phyloP scores from a whole-genome alignment of 2,888 invertebrate genomes.

The Pyrochroa serraticornis region DNA sequence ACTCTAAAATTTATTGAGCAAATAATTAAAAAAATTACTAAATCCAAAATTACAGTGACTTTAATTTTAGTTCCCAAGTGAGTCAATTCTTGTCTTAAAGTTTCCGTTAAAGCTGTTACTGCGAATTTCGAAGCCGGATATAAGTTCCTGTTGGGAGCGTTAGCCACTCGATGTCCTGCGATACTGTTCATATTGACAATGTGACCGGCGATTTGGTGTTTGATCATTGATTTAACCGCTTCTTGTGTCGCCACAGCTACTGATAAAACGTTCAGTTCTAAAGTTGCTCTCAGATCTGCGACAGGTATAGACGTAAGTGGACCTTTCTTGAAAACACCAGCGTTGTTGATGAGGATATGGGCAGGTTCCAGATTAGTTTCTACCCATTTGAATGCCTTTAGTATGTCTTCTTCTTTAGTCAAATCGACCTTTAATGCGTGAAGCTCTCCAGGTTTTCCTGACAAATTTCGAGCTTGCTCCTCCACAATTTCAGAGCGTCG shows the following conservation, averaged over 20 bases:
- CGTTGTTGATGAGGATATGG: constrained; percentile 38
- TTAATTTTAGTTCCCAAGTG: constrained; percentile 21
- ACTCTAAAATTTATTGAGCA: constrained; percentile 24
- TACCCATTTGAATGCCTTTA: constrained; percentile 36
- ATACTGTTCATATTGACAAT: constrained; percentile 31
- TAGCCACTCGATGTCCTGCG: constrained; percentile 22
- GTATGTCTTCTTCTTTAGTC: constrained; percentile 35
- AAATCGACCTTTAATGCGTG: constrained; percentile 33
- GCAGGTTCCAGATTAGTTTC: constrained; percentile 35
- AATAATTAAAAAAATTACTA: too few species aligned
- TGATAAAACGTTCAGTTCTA: constrained; percentile 29
- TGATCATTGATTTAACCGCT: constrained; percentile 28
- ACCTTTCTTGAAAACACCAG: constrained; percentile 28
- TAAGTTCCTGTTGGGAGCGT: constrained; percentile 18
- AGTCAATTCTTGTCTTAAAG: constrained; percentile 26
- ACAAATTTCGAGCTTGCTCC: constrained; percentile 23
- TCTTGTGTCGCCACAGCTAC: constrained; percentile 29
- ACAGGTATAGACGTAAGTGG: constrained; percentile 16
- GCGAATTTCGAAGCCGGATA: constrained; percentile 30
- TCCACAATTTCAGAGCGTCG: constrained; percentile 31
- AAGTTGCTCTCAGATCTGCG: constrained; percentile 23
- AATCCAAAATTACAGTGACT: constrained; percentile 18
- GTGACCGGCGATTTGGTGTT: constrained; percentile 30
- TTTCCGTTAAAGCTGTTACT: constrained; percentile 29
- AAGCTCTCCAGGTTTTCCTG: constrained; percentile 30